Percentiles rank a stretch among this genome's conserved stretches.
These are phyloP conservation scores for Neodiprion pinetum DNA, from an alignment of 1,140 invertebrate species.

Conservation along the genomic window DNA sequence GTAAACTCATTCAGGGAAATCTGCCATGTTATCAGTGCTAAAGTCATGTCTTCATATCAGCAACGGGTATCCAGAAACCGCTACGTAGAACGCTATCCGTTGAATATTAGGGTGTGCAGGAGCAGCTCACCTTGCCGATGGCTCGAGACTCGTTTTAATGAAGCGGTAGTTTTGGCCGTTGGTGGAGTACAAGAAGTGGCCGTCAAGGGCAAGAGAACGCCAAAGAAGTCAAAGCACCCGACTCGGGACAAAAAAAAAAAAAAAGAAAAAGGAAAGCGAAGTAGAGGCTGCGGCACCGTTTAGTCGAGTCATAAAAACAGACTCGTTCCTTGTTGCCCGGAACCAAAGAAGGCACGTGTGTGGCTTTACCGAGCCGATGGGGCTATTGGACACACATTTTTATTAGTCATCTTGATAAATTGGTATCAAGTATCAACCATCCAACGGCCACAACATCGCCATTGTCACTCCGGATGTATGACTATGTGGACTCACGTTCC, in stretches of 20 bases:
- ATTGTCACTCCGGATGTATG: background rate
- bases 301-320: constrained; percentile 3
- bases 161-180: too few species aligned
- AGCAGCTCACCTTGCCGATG: too few species aligned
- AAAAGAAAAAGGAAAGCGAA: background rate
- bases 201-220: background rate
- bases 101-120: too few species aligned
- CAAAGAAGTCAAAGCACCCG: background rate
- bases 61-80: too few species aligned
- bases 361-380: background rate
- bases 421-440: background rate
- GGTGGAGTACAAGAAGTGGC: background rate
- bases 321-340: background rate
- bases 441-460: background rate
- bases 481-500: too few species aligned
- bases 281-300: background rate
- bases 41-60: too few species aligned
- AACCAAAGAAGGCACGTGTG: background rate
- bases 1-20: too few species aligned
- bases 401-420: constrained; percentile 6
- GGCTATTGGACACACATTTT: background rate
- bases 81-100: too few species aligned
- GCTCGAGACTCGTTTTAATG: too few species aligned
- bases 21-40: too few species aligned
- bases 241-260: background rate